phyloP scores from a whole-genome alignment of 2,888 invertebrate species.

The Rhagophthalmus giganteus region DNA sequence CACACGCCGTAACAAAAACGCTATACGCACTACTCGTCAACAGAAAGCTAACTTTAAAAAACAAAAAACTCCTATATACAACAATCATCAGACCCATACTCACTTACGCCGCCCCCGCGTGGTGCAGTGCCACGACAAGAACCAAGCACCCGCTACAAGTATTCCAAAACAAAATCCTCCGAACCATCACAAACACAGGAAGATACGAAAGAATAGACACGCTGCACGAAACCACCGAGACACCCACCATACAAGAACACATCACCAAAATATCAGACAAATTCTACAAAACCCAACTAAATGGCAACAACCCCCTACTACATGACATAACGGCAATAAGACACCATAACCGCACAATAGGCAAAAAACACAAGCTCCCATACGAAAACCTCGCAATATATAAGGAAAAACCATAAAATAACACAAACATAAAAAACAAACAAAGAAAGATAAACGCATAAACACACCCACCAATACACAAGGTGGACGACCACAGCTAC shows the following conservation, averaged over 20 bases:
- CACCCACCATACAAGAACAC: constrained; percentile 5
- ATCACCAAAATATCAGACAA: constrained; percentile 11
- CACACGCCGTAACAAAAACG: constrained; percentile 15
- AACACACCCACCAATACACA: too few species aligned
- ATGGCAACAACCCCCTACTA: constrained; percentile 12
- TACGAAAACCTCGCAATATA: too few species aligned
- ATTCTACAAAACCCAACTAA: constrained; percentile 15
- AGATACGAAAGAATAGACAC: not conserved
- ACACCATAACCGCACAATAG: not conserved
- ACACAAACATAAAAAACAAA: too few species aligned
- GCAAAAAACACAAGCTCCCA: constrained; percentile 3
- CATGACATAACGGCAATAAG: constrained; percentile 4
- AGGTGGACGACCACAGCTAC: too few species aligned
- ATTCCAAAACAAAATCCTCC: constrained; percentile 31
- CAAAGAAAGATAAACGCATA: too few species aligned
- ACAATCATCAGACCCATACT: constrained; percentile 33
- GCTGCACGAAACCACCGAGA: not conserved
- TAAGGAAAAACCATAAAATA: too few species aligned
- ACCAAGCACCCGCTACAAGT: constrained; percentile 27
- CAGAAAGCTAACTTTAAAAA: constrained; percentile 15
- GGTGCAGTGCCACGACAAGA: constrained; percentile 30
- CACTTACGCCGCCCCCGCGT: constrained; percentile 38
- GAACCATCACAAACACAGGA: constrained; percentile 3
- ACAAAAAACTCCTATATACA: constrained; percentile 37
- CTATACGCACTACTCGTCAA: constrained; percentile 18